Evolutionary conservation across 1,140 invertebrate species (phyloP).

Genomic region (Pseudomyrmex concolor): DNA sequence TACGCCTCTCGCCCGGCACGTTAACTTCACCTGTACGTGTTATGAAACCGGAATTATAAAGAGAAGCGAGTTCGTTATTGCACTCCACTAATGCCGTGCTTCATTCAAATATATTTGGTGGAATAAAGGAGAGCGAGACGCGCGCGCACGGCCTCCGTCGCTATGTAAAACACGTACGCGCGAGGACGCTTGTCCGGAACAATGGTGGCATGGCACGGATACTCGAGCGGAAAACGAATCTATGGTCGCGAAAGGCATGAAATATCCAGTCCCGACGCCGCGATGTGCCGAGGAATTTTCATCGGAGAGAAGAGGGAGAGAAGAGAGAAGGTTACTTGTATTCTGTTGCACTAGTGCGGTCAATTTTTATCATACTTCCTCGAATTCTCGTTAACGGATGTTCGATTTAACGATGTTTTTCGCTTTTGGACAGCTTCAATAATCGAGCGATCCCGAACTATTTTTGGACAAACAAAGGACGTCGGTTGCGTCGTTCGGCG

Average conservation of each 20-base stretch:
- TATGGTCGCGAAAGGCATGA: slow-evolving; percentile 43
- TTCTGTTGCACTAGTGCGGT: not conserved
- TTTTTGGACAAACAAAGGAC: not conserved
- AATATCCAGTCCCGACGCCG: slow-evolving; percentile 33
- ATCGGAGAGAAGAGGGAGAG: not conserved
- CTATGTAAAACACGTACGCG: slow-evolving; percentile 60
- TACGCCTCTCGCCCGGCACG: slow-evolving; percentile 91
- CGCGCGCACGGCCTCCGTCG: slow-evolving; percentile 2
- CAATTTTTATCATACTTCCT: slow-evolving; percentile 24
- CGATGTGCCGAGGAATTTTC: slow-evolving; percentile 21
- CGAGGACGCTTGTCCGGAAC: slow-evolving; percentile 51
- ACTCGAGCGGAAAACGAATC: slow-evolving; percentile 54
- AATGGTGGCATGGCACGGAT: slow-evolving; percentile 29
- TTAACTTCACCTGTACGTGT: slow-evolving; percentile 84
- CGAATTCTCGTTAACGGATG: slow-evolving; percentile 46
- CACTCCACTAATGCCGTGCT: slow-evolving; percentile 28
- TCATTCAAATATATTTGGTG: slow-evolving; percentile 64
- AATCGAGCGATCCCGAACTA: not conserved
- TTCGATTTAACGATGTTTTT: slow-evolving; percentile 20
- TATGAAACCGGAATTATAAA: slow-evolving; percentile 75
- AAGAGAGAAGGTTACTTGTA: not conserved
- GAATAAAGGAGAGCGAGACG: slow-evolving; percentile 44
- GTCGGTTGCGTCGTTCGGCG: not conserved
- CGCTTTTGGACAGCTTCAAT: slow-evolving; percentile 9
- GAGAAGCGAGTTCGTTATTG: slow-evolving; percentile 72